These are phyloP conservation scores for Heliangelus exortis DNA, from an alignment of 2,797 vertebrate species.

Conservation along the genomic window DNA sequence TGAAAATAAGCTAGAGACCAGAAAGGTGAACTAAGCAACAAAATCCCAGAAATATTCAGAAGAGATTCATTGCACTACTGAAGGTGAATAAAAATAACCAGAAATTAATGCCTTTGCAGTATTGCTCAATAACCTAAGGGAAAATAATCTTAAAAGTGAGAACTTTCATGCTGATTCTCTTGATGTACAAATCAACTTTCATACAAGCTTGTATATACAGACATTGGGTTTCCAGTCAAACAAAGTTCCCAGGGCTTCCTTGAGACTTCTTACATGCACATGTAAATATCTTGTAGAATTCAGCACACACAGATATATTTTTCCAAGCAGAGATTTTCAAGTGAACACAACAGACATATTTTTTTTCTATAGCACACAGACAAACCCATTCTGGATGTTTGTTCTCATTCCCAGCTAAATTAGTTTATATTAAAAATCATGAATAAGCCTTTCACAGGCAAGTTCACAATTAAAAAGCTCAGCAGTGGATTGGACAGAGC, in stretches of 20 bases:
- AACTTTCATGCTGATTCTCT: neutral
- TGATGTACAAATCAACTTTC: neutral
- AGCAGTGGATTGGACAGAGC: neutral
- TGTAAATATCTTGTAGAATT: neutral
- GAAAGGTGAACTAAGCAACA: neutral
- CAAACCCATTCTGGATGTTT: neutral
- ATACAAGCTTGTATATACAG: neutral
- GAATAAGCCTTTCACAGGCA: neutral
- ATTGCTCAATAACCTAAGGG: neutral
- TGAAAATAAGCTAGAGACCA: neutral
- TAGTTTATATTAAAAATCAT: neutral
- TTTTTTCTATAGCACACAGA: neutral
- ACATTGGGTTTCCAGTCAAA: neutral
- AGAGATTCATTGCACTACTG: neutral
- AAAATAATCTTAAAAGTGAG: neutral
- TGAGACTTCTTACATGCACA: neutral
- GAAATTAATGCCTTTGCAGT: neutral
- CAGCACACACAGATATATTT: accelerated
- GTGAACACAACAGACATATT: neutral
- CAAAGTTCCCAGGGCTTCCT: neutral
- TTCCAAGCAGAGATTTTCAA: neutral
- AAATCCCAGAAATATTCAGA: neutral
- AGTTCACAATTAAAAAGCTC: neutral
- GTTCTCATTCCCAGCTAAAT: neutral
- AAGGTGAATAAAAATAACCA: neutral